Conservation (phyloP, 2,888 invertebrate species). For the Cryptocephalus moraei region DNA sequence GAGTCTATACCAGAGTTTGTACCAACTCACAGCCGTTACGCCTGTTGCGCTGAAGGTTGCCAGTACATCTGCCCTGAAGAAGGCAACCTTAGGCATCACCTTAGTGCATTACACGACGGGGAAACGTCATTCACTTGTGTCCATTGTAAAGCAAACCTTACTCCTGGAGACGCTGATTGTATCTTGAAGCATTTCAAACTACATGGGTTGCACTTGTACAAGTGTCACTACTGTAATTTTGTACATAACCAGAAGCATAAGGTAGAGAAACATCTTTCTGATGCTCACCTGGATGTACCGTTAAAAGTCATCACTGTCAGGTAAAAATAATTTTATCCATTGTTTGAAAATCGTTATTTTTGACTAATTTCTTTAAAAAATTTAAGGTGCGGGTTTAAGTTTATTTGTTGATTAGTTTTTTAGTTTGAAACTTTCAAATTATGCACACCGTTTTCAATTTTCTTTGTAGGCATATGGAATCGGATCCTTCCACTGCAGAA, state of each 20-base stretch:
- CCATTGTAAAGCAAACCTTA: conserved; percentile 55
- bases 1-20: conserved; percentile 23
- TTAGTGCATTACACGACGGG: conserved; percentile 59
- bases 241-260: conserved; percentile 51
- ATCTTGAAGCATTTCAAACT: conserved; percentile 62
- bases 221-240: conserved; percentile 59
- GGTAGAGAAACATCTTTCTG: conserved; percentile 57
- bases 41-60: conserved; percentile 63
- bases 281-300: conserved; percentile 47
- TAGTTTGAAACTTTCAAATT: conserved; percentile 4
- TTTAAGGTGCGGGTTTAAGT: too few relatives aligned
- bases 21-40: conserved; percentile 41
- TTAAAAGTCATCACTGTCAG: conserved; percentile 39
- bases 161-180: conserved; percentile 30
- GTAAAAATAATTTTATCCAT: conserved; percentile 18
- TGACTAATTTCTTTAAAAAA: too few relatives aligned
- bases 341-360: too few relatives aligned
- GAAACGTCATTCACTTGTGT: conserved; percentile 47
- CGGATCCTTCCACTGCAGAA: conserved; percentile 16
- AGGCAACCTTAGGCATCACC: conserved; percentile 58
- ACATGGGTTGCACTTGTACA: conserved; percentile 63
- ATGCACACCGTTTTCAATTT: not conserved
- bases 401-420: not conserved
- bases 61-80: conserved; percentile 63
- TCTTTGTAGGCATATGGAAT: conserved; percentile 11